A percentile compares a stretch with the other conserved stretches of the same genome.
These are phyloP conservation scores for Calcarius lapponicus DNA, from an alignment of 2,797 vertebrate species.

Conservation along the genomic window DNA sequence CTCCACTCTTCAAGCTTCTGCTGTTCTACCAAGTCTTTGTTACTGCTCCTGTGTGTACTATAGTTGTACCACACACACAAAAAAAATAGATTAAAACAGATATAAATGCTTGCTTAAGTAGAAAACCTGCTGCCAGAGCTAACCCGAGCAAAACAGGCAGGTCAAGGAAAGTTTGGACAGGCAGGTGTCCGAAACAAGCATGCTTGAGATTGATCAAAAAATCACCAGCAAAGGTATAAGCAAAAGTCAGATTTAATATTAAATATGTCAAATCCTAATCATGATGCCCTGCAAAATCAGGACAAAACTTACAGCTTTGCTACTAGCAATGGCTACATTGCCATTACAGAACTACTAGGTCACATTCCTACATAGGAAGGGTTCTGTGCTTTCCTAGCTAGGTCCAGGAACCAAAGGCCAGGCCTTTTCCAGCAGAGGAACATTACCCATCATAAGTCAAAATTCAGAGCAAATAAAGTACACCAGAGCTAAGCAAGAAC, in stretches of 20 bases:
- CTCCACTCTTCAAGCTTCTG: not conserved
- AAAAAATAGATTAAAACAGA: not conserved
- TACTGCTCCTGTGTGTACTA: not conserved
- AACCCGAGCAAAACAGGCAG: not conserved
- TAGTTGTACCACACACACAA: not conserved
- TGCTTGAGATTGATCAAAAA: not conserved
- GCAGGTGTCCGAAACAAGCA: fast-evolving
- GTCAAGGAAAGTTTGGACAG: not conserved
- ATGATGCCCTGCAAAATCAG: not conserved
- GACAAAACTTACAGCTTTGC: not conserved
- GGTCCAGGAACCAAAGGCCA: not conserved
- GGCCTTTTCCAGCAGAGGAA: not conserved
- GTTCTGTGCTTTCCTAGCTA: not conserved
- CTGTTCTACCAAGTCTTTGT: not conserved
- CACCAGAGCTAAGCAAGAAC: not conserved
- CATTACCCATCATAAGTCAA: not conserved
- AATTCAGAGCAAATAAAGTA: not conserved
- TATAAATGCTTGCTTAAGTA: not conserved
- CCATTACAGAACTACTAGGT: not conserved
- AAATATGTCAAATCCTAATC: not conserved
- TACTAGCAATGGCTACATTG: not conserved
- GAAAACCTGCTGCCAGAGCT: not conserved
- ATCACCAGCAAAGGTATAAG: not conserved
- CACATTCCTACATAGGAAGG: not conserved
- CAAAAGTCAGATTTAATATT: not conserved